A percentile compares a stretch with the other conserved stretches of the same genome.
Conservation (phyloP, 2,888 invertebrate species). For the Thelaira solivaga region DNA sequence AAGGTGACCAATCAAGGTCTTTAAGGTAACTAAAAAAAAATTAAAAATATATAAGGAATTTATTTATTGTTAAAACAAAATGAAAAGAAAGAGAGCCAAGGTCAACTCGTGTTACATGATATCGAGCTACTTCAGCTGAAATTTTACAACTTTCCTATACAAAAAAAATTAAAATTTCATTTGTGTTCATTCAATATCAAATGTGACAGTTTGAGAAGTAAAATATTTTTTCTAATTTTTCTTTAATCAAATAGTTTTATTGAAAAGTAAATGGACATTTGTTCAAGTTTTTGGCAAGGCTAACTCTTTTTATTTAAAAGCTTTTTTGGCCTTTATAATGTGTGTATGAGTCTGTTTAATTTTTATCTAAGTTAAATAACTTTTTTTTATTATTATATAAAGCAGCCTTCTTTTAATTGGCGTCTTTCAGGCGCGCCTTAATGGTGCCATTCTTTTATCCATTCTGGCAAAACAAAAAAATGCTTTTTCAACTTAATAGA, state of each 20-base stretch:
- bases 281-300: too few relatives aligned
- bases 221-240: neutral
- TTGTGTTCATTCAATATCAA: neutral
- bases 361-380: neutral
- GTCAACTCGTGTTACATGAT: too few relatives aligned
- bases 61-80: neutral
- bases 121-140: too few relatives aligned
- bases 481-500: constrained; percentile 29
- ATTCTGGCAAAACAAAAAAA: constrained; percentile 63
- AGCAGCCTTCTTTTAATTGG: constrained; percentile 50
- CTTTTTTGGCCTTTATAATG: neutral
- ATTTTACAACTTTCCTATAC: too few relatives aligned
- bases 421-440: constrained; percentile 72
- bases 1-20: constrained; percentile 92
- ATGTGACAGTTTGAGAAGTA: neutral
- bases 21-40: constrained; percentile 86
- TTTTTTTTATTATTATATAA: neutral
- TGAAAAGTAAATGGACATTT: too few relatives aligned
- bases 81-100: too few relatives aligned
- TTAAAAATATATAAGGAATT: neutral
- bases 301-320: neutral
- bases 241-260: too few relatives aligned
- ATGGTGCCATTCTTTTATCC: constrained; percentile 65
- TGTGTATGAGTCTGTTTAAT: neutral
- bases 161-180: neutral